Base-by-base conservation (phyloP, 2,797 vertebrate genomes). In the Onychomys torridus region DNA sequence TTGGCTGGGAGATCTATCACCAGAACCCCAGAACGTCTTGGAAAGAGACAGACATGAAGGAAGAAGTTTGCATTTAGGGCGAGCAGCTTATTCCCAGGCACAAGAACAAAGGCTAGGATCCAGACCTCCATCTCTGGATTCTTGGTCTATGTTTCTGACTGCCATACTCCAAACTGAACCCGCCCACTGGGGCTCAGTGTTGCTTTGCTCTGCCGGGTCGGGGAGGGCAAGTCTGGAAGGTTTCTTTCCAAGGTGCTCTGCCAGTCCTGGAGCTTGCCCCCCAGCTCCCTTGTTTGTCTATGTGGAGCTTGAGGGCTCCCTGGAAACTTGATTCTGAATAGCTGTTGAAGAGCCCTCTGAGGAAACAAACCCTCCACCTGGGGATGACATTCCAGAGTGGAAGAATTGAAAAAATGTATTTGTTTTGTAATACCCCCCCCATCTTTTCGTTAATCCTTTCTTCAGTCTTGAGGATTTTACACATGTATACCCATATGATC, bases 361-460 rank as follows among this genome's bases (percentile, higher is more conserved):
- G 93, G 91, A 92, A 96, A 94, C 89, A 94, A 73, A 73, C 84
- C 46, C 52, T 79, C 73, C 21, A 76, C 76, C 67, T 3, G 37
- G 81, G 88, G 52, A 90, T 59, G 29, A 34, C 61, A 49, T 92
- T 97, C 93, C 94, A 69, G 69, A 61, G 71, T 34, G 27, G 52
- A 88, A 88, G 85, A 59, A 57, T 73, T 57, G 17, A 12, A 57
- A 40, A 57, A 29, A 32, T 32, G n/a, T 57, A 2, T 88, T 57
- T 88, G 32, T 73, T 88, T 73, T 88, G 49, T 32, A 57, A 88
- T 88, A 57, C n/a, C 32, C 67, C 17, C n/a, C 73, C 49, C 40
- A 55, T 40, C 52, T 59, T 88, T 73, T 88, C n/a, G 19, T 43
- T 88, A 40, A 12, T 37, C 40, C 21, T 88, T 40, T 21, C 67